Conservation (phyloP, 2,113 vertebrate genomes). For the Oncorhynchus keta region DNA sequence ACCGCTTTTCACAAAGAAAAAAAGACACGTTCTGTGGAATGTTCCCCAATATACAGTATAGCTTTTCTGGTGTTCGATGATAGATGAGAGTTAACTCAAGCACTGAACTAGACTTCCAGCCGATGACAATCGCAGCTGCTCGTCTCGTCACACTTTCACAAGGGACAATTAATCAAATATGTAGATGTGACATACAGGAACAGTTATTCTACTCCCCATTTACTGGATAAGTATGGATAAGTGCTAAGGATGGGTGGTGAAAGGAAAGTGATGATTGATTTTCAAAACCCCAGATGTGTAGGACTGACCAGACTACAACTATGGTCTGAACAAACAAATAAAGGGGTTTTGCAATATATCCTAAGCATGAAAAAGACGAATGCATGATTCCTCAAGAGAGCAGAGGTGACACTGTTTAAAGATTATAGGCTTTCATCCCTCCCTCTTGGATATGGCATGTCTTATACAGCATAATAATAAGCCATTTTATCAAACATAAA, state of each 20-base stretch:
- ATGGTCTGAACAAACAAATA: background rate
- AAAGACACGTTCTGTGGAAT: no score
- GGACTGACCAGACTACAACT: background rate
- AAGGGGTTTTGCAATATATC: background rate
- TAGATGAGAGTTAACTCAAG: no score
- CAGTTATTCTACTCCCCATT: slow-evolving; percentile 7
- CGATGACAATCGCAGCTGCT: no score
- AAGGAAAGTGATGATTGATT: background rate
- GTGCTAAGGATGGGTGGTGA: slow-evolving; percentile 19
- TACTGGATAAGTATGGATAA: slow-evolving; percentile 21
- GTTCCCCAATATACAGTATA: no score
- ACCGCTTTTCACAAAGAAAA: no score
- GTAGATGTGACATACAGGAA: slow-evolving; percentile 15
- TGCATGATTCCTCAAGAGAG: no score
- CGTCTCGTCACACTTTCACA: no score
- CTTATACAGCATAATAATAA: background rate
- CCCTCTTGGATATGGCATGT: background rate
- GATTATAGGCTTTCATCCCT: background rate
- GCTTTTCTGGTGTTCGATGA: no score
- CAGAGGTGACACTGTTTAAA: no score
- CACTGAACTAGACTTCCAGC: no score
- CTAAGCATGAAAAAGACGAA: no score
- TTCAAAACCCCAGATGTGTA: background rate
- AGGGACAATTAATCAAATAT: slow-evolving; percentile 27
- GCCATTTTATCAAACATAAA: background rate